phyloP scores from a whole-genome alignment of 2,888 invertebrate species.

The Cephonodes hylas region DNA sequence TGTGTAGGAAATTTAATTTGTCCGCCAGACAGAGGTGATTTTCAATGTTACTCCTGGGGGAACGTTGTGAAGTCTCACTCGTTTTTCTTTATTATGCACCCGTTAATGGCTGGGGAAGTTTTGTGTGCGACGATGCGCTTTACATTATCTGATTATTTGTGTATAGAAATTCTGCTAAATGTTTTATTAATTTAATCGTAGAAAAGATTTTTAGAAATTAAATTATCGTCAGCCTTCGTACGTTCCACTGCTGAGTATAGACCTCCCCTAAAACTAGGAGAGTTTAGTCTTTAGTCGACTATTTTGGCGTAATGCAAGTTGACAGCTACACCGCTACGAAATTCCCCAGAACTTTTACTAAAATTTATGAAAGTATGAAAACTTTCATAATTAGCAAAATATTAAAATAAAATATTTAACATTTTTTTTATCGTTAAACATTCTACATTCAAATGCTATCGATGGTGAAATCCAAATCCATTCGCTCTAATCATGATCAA shows the following conservation, averaged over 20 bases:
- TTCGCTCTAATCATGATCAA: not conserved
- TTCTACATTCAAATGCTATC: not conserved
- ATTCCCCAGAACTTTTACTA: no score
- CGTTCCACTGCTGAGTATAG: no score
- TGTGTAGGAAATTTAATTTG: conserved; percentile 72
- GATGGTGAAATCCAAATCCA: not conserved
- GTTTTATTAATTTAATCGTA: not conserved
- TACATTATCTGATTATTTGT: not conserved
- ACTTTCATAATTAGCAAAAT: no score
- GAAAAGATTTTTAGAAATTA: no score
- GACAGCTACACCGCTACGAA: no score
- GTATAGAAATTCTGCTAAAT: not conserved
- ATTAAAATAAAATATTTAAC: not conserved
- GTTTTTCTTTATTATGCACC: conserved; percentile 50
- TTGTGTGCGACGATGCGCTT: conserved; percentile 29
- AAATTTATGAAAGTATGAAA: no score
- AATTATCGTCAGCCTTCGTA: no score
- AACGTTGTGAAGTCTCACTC: conserved; percentile 34
- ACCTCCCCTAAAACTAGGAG: no score
- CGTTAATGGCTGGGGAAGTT: conserved; percentile 38
- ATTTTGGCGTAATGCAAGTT: no score
- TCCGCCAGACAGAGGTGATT: conserved; percentile 52
- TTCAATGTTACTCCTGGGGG: conserved; percentile 50
- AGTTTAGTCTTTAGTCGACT: no score
- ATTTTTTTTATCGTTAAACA: not conserved